Evolutionary conservation across 2,888 invertebrate genomes (phyloP).

Genomic region (Gastrophysa polygoni): DNA sequence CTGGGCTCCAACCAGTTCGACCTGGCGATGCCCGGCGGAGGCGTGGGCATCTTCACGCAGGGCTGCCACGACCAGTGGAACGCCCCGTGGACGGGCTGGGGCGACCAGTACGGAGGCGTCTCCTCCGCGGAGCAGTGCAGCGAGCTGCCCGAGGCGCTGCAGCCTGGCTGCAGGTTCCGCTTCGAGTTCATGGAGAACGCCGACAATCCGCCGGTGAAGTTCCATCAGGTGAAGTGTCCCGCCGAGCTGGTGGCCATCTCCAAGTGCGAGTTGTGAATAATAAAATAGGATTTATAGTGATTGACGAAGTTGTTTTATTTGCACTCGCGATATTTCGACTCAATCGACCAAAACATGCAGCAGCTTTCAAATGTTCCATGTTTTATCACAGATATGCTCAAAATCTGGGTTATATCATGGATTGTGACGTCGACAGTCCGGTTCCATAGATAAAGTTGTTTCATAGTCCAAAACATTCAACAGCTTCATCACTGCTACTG

Average conservation of each 20-base stretch:
- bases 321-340: no score
- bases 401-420: no score
- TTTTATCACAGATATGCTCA: no score
- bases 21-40: conserved; percentile 39
- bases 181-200: conserved; percentile 35
- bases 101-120: conserved; percentile 35
- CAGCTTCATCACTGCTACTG: no score
- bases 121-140: conserved; percentile 27
- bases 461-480: no score
- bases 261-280: conserved; percentile 17
- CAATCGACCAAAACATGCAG: no score
- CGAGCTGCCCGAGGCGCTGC: conserved; percentile 29
- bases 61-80: conserved; percentile 37
- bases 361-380: no score
- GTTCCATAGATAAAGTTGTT: no score
- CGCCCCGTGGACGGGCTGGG: conserved; percentile 34
- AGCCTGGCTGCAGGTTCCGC: conserved; percentile 32
- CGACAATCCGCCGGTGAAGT: conserved; percentile 31
- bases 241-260: conserved; percentile 24
- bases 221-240: conserved; percentile 35
- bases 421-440: no score
- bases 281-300: no score
- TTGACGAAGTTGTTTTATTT: no score
- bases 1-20: conserved; percentile 37
- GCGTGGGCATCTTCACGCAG: conserved; percentile 34